Evolutionary conservation across 1,140 invertebrate genomes (phyloP), one percentile per base, ranked within the genome.

Genomic region (Ceratina australensis): DNA sequence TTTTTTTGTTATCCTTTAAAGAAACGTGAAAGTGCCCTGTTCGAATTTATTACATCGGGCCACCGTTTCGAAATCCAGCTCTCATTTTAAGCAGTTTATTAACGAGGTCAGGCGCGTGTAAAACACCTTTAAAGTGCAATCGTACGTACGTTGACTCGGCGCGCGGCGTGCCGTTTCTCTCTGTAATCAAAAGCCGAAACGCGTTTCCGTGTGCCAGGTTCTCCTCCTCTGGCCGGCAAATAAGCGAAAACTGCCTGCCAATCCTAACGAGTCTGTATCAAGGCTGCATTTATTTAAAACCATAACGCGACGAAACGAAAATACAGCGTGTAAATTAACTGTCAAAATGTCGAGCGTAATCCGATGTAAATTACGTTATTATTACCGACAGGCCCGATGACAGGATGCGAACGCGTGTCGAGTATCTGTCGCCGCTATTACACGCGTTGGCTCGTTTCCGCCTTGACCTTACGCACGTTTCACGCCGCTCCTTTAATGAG

Each of bases 391-490:
- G 15, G 5, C 1, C 22, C 5, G 60, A 13, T 54, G 59, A 64
- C 20, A 18, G 12, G 16, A 42, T 65, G 60, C 12, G 24, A 61
- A 59, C 20, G 12, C 10, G 16, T 10, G 15, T 56, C 7, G 49
- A 65, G 64, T 64, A 56, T 65, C 24, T 15, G 26, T 15, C 60
- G 26, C 3, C 3, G 49, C 24, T 22, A 15, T 8, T 5, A 16
- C 15, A 26, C 49, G 24, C 5, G 22, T 28, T 0, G 1, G 22
- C 12, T 52, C 47, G 66, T 69, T 61, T 81, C 52, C 59, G 63
- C 47, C 81, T 82, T 82, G 81, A 82, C 81, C 81, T 82, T 81
- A 82, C 79, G 63, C 80, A 81, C 79, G 67, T 49, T 56, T 26
- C 26, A 15, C 20, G 16, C n/a, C 66, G 66, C 26, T 60, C 66